phyloP scores from a whole-genome alignment of 2,888 invertebrate genomes.

The Cosmorhoe ocellata region DNA sequence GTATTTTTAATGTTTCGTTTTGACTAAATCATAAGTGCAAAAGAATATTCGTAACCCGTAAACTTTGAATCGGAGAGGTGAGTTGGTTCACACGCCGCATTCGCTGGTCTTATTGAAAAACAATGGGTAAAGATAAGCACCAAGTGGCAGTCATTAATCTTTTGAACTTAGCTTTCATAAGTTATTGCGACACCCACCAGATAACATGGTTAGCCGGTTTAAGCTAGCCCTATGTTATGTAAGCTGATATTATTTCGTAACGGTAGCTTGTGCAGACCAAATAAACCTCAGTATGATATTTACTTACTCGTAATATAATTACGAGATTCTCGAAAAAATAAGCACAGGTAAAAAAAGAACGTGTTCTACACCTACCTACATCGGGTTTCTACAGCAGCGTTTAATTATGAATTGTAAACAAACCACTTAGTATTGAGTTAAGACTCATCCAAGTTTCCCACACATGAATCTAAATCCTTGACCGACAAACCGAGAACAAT shows the following conservation, averaged over 20 bases:
- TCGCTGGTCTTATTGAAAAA: not conserved
- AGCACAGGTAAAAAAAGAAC: too few species aligned
- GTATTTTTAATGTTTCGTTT: too few species aligned
- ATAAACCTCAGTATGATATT: slow-evolving; percentile 17
- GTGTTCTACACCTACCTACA: too few species aligned
- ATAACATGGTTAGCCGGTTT: slow-evolving; percentile 26
- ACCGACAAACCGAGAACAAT: slow-evolving; percentile 23
- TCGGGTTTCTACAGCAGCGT: too few species aligned
- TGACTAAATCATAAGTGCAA: too few species aligned
- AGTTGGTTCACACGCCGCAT: slow-evolving; percentile 2
- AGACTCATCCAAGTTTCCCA: slow-evolving; percentile 15
- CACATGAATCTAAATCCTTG: slow-evolving; percentile 21
- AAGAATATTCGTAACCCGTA: too few species aligned
- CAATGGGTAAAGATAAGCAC: slow-evolving; percentile 7
- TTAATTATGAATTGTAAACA: too few species aligned
- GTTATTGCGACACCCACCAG: slow-evolving; percentile 12
- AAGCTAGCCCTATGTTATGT: slow-evolving; percentile 28
- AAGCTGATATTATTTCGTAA: slow-evolving; percentile 26
- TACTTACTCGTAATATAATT: slow-evolving; percentile 5
- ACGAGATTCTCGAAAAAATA: not conserved
- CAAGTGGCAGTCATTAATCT: slow-evolving; percentile 20
- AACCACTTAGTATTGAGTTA: not conserved
- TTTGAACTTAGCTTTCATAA: slow-evolving; percentile 30
- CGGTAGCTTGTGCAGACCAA: slow-evolving; percentile 18
- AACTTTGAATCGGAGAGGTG: not conserved